Percentiles rank a stretch among this genome's conserved stretches.
These are phyloP conservation scores for Ascaphus truei DNA, from an alignment of 2,113 vertebrate species.

Conservation along the genomic window DNA sequence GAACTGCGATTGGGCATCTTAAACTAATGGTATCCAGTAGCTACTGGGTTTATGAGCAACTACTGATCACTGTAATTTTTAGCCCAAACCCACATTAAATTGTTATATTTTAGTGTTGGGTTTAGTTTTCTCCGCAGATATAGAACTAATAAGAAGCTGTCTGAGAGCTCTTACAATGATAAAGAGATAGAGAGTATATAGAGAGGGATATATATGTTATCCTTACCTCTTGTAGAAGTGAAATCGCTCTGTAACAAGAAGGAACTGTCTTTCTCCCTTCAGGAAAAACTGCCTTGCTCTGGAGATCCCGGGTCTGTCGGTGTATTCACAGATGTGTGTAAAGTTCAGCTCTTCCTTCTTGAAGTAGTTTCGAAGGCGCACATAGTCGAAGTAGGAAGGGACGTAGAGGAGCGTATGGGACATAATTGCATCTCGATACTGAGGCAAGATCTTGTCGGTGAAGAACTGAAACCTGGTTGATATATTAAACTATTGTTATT, in stretches of 20 bases:
- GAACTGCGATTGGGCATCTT: too few species aligned
- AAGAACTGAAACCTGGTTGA: slow-evolving; percentile 85
- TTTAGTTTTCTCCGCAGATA: too few species aligned
- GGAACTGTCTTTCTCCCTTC: slow-evolving; percentile 82
- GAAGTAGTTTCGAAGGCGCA: slow-evolving; percentile 91
- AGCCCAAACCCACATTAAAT: too few species aligned
- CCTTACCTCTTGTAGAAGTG: slow-evolving; percentile 94
- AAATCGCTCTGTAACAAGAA: slow-evolving; percentile 92
- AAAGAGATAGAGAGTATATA: too few species aligned
- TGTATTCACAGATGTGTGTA: slow-evolving; percentile 84
- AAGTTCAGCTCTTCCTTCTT: slow-evolving; percentile 86
- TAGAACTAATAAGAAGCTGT: too few species aligned
- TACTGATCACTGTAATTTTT: too few species aligned
- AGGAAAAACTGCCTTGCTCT: slow-evolving; percentile 82
- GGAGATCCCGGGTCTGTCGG: slow-evolving; percentile 70
- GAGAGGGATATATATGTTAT: too few species aligned
- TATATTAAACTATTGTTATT: too few species aligned
- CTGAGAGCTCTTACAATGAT: too few species aligned
- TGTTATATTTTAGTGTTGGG: too few species aligned
- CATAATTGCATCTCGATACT: slow-evolving; percentile 92
- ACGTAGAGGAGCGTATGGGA: slow-evolving; percentile 90
- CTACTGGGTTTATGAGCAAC: too few species aligned
- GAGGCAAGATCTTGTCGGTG: slow-evolving; percentile 80
- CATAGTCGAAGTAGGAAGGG: slow-evolving; percentile 91
- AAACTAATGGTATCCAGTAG: too few species aligned